phyloP scores from a whole-genome alignment of 2,888 invertebrate species.

The Eupithecia centaureata region DNA sequence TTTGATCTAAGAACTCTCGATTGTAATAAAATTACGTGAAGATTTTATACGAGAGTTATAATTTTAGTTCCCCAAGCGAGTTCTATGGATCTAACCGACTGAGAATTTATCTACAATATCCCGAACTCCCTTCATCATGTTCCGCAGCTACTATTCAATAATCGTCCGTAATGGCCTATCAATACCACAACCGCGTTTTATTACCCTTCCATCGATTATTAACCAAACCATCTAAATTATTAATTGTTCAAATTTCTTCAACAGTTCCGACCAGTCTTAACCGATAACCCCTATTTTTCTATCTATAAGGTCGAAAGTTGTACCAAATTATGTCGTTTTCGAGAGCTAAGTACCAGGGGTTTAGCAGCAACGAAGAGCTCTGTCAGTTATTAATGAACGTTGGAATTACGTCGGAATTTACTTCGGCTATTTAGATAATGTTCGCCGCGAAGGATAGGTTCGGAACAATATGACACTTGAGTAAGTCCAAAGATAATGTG shows the following conservation, averaged over 20 bases:
- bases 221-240: constrained; percentile 50
- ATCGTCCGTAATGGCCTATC: constrained; percentile 27
- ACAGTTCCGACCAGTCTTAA: constrained; percentile 39
- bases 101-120: constrained; percentile 1
- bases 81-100: background rate
- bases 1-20: background rate
- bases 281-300: constrained; percentile 47
- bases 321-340: constrained; percentile 29
- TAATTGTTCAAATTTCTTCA: constrained; percentile 54
- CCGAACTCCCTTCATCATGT: background rate
- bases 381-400: constrained; percentile 70
- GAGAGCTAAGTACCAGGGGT: constrained; percentile 52
- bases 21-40: background rate
- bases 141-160: background rate
- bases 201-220: constrained; percentile 44
- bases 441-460: constrained; percentile 50
- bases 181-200: constrained; percentile 36
- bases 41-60: background rate
- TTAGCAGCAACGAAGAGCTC: constrained; percentile 59
- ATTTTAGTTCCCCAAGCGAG: background rate
- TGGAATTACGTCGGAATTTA: constrained; percentile 63
- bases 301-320: constrained; percentile 55
- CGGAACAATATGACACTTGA: constrained; percentile 37
- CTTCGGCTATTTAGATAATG: constrained; percentile 57
- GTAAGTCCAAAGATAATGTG: constrained; percentile 23